These are phyloP conservation scores for Suillia variegata DNA, from an alignment of 2,888 invertebrate genomes.

Conservation along the genomic window DNA sequence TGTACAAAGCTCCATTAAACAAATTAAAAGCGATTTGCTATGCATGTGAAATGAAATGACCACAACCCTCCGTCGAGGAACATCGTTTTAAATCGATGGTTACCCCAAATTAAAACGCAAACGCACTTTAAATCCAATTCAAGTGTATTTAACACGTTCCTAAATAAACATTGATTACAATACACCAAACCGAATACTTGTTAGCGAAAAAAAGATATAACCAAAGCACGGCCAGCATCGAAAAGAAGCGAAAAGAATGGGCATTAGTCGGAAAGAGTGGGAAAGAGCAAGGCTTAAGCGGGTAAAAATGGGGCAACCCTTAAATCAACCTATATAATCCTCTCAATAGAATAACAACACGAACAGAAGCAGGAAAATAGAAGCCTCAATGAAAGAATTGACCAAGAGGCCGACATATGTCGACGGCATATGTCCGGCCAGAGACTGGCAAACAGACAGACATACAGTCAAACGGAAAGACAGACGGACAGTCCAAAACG, in stretches of 20 bases:
- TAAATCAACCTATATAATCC: conserved; percentile 9
- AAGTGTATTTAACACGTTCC: conserved; percentile 30
- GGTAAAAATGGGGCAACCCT: conserved; percentile 26
- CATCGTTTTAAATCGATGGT: neutral
- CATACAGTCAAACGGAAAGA: too few species aligned
- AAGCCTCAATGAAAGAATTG: conserved; percentile 15
- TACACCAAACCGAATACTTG: conserved; percentile 6
- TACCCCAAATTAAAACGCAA: neutral
- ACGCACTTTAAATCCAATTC: conserved; percentile 26
- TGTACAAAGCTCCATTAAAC: neutral
- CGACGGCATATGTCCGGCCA: conserved; percentile 14
- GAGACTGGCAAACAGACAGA: neutral
- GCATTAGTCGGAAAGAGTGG: conserved; percentile 18
- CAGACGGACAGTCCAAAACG: neutral
- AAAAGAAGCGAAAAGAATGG: conserved; percentile 7
- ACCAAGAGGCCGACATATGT: conserved; percentile 15
- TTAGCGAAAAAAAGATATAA: conserved; percentile 13
- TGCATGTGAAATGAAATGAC: neutral
- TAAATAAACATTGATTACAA: conserved; percentile 2
- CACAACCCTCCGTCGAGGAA: neutral
- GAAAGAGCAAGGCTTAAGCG: conserved; percentile 8
- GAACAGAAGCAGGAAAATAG: neutral
- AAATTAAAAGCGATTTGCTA: neutral
- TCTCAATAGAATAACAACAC: neutral
- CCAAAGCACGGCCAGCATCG: conserved; percentile 4